Evolutionary conservation across 2,797 vertebrate genomes (phyloP).

Genomic region (Gastrophryne carolinensis): DNA sequence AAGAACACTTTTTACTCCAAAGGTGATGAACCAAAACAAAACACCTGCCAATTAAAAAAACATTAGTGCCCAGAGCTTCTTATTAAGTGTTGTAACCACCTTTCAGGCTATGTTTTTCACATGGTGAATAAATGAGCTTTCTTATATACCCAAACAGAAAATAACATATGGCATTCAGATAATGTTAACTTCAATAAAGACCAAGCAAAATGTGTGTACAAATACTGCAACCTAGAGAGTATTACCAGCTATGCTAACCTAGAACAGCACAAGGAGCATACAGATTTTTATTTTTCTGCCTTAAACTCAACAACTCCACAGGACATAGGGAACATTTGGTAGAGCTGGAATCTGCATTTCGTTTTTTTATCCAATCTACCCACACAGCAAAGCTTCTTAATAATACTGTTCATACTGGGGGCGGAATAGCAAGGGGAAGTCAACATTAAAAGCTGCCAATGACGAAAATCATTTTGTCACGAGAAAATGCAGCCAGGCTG

Average conservation of each 20-base stretch:
- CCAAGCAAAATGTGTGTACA: no score
- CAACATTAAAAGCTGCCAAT: constrained; percentile 34
- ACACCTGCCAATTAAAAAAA: no score
- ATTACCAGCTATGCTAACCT: not conserved
- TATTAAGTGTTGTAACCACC: no score
- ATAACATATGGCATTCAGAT: no score
- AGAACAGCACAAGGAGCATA: not conserved
- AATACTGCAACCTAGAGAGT: not conserved
- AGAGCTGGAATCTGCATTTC: constrained; percentile 1
- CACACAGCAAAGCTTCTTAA: constrained; percentile 35
- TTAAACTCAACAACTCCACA: not conserved
- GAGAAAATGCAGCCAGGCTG: constrained; percentile 7
- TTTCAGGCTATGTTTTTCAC: no score
- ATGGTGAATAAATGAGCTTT: no score
- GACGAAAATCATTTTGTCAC: constrained; percentile 13
- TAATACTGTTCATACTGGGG: constrained; percentile 20
- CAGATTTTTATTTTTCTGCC: no score
- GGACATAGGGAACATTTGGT: constrained; percentile 3
- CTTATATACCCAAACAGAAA: no score
- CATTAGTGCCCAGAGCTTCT: no score
- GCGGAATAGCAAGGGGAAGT: constrained; percentile 37
- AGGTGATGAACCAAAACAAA: no score
- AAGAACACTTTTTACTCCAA: no score
- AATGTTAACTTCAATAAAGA: no score
- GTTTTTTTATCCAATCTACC: constrained; percentile 14